Percentiles rank a stretch among this genome's conserved stretches.
Conservation (phyloP, 2,888 invertebrate species). For the Andricus curvator region DNA sequence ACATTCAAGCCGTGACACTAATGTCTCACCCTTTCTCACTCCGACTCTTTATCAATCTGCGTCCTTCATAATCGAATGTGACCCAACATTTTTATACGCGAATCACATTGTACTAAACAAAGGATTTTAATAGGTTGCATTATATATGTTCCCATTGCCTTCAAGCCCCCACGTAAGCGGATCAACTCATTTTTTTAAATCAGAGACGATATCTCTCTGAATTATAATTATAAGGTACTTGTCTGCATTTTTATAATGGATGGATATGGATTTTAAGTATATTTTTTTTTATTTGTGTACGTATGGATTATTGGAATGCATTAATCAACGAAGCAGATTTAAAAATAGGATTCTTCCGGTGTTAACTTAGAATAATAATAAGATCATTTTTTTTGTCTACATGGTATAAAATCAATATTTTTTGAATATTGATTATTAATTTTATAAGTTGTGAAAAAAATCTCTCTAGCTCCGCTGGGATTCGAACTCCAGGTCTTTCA, state of each 20-base stretch:
- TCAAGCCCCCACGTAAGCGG: not conserved
- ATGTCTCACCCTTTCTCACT: conserved; percentile 62
- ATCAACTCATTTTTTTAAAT: not conserved
- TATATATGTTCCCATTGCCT: not conserved
- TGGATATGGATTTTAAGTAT: not conserved
- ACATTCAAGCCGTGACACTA: conserved; percentile 71
- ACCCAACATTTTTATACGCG: conserved; percentile 31
- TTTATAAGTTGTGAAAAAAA: too few relatives aligned
- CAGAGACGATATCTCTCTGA: not conserved
- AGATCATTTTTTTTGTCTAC: too few relatives aligned
- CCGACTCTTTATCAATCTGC: conserved; percentile 58
- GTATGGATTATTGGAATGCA: not conserved
- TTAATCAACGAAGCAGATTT: not conserved
- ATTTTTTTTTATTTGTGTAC: too few relatives aligned
- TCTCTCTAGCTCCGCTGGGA: too few relatives aligned
- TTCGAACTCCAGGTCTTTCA: too few relatives aligned
- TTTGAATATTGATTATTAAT: too few relatives aligned
- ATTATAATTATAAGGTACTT: not conserved
- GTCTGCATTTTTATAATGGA: not conserved
- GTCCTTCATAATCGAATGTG: conserved; percentile 42
- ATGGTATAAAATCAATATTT: too few relatives aligned
- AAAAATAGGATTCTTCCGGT: not conserved
- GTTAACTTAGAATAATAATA: too few relatives aligned
- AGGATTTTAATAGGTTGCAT: not conserved
- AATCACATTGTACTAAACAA: conserved; percentile 18